Conservation (phyloP, 2,797 vertebrate species). For the Trachops cirrhosus region DNA sequence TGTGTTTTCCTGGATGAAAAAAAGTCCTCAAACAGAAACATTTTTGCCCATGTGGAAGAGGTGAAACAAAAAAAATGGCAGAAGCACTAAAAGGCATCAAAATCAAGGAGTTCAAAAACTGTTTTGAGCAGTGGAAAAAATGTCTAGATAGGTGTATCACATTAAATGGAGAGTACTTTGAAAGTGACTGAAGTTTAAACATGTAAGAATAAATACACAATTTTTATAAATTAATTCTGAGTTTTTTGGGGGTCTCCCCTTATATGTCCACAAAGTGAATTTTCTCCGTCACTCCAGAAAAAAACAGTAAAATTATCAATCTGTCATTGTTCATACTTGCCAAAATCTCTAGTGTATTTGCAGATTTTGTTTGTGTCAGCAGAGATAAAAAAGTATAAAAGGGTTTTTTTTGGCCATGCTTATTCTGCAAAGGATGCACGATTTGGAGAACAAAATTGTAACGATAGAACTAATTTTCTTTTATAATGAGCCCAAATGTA, state of each 20-base stretch:
- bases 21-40: not conserved
- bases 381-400: not conserved
- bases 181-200: not conserved
- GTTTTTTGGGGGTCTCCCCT: too few species aligned
- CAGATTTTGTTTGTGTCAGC: constrained; percentile 10
- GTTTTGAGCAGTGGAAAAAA: not conserved
- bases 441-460: not conserved
- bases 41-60: not conserved
- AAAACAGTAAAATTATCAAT: not conserved
- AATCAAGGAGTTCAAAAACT: not conserved
- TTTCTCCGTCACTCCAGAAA: not conserved
- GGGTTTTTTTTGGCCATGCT: not conserved
- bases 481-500: not conserved
- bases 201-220: not conserved
- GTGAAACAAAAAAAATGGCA: not conserved
- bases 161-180: not conserved
- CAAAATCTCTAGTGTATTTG: not conserved
- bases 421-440: not conserved
- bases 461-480: not conserved
- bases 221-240: not conserved
- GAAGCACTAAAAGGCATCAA: not conserved
- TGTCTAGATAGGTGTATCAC: not conserved
- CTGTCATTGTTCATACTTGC: not conserved
- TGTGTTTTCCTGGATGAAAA: not conserved
- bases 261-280: not conserved